Conservation (phyloP, 2,113 vertebrate species). For the Stercorarius parasiticus region DNA sequence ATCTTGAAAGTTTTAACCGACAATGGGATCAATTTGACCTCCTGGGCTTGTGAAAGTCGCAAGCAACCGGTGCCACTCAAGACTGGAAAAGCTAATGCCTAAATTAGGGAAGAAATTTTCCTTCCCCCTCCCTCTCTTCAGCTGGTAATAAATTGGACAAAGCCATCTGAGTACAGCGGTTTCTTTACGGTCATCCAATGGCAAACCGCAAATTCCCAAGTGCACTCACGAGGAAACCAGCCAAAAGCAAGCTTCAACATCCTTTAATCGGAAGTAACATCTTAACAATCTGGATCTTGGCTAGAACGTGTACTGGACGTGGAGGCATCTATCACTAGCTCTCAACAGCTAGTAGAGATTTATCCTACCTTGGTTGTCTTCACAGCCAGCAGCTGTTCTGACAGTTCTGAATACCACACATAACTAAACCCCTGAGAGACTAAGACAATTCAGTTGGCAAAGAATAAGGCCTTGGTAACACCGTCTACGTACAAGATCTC, state of each 20-base stretch:
- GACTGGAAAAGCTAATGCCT: background rate
- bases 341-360: background rate
- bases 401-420: background rate
- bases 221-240: background rate
- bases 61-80: background rate
- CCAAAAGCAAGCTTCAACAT: background rate
- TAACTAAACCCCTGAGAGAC: background rate
- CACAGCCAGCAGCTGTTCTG: background rate
- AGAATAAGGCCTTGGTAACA: background rate
- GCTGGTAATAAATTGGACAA: background rate
- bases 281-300: background rate
- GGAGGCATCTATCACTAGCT: background rate
- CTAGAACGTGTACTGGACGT: background rate
- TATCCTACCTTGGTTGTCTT: background rate
- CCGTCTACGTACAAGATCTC: background rate
- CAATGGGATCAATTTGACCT: background rate
- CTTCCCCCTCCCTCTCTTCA: background rate
- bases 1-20: background rate
- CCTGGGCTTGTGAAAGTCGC: background rate
- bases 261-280: background rate
- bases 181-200: background rate
- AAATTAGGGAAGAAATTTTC: constrained; percentile 32
- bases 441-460: background rate
- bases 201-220: background rate
- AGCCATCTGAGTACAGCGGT: background rate